Percentiles rank a stretch among this genome's conserved stretches.
Conservation (phyloP, 2,888 invertebrate genomes). For the Calliphora vomitoria region DNA sequence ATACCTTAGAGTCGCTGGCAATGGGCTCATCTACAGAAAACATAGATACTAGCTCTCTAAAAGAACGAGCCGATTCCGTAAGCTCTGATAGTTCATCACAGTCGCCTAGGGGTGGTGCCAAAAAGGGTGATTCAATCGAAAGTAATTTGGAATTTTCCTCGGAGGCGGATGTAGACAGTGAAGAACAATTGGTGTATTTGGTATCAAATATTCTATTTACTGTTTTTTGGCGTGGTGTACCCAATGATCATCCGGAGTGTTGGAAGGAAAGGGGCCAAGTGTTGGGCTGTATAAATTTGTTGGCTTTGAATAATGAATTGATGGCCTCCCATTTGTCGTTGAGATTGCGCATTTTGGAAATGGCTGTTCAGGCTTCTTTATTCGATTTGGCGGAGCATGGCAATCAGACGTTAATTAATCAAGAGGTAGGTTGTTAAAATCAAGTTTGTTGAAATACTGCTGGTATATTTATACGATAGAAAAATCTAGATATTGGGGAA, state of each 20-base stretch:
- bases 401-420: constrained; percentile 83
- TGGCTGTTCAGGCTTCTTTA: constrained; percentile 87
- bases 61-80: constrained; percentile 80
- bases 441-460: no score
- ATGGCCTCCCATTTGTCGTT: constrained; percentile 86
- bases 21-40: constrained; percentile 80
- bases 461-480: no score
- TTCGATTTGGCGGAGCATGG: constrained; percentile 86
- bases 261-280: constrained; percentile 88
- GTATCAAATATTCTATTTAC: constrained; percentile 86
- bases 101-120: constrained; percentile 78
- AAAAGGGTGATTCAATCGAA: constrained; percentile 80
- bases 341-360: constrained; percentile 86
- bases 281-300: constrained; percentile 86
- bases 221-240: constrained; percentile 87
- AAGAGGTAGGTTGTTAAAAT: constrained; percentile 80
- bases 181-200: constrained; percentile 87
- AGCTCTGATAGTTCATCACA: constrained; percentile 83
- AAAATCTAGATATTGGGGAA: no score
- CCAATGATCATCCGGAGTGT: constrained; percentile 85
- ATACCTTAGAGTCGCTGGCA: constrained; percentile 83
- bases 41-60: constrained; percentile 70
- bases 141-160: constrained; percentile 82
- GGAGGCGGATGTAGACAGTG: constrained; percentile 84
- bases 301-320: constrained; percentile 86